Evolutionary conservation across 2,113 vertebrate species (phyloP).

Genomic region (Osmerus eperlanus): DNA sequence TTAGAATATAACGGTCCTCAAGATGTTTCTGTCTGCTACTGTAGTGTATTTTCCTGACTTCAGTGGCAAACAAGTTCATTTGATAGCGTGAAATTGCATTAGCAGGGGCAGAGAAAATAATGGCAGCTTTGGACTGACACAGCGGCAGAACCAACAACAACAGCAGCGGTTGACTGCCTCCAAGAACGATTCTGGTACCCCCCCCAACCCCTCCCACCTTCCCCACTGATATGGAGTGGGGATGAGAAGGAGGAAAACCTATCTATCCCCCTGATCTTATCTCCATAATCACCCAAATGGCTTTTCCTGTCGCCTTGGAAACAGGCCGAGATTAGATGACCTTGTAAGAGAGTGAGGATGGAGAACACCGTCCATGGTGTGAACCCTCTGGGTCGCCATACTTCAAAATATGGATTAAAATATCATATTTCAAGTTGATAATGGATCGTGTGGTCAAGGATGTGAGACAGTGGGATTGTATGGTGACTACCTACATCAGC

Average conservation of each 20-base stretch:
- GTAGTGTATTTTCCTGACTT: neutral
- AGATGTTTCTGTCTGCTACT: no score
- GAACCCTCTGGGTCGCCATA: no score
- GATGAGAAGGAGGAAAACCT: conserved; percentile 20
- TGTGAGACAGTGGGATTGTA: no score
- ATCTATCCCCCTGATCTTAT: conserved; percentile 28
- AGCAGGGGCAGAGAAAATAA: conserved; percentile 2
- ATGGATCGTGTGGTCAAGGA: no score
- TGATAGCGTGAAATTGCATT: conserved; percentile 36
- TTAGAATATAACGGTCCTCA: no score
- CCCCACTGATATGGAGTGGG: conserved; percentile 14
- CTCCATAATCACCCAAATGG: conserved; percentile 30
- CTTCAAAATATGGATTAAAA: no score
- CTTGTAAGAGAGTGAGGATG: conserved; percentile 3
- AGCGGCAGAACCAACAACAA: neutral
- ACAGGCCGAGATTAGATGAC: conserved; percentile 13
- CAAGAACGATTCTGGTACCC: neutral
- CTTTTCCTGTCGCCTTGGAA: conserved; percentile 33
- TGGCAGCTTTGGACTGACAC: conserved; percentile 11
- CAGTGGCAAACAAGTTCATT: conserved; percentile 29
- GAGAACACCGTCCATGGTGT: no score
- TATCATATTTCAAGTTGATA: no score
- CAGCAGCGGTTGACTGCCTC: conserved; percentile 2
- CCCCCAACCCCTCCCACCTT: neutral
- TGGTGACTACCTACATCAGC: no score